These are phyloP conservation scores for Lichenostomus cassidix DNA, from an alignment of 2,113 vertebrate species.

Conservation along the genomic window DNA sequence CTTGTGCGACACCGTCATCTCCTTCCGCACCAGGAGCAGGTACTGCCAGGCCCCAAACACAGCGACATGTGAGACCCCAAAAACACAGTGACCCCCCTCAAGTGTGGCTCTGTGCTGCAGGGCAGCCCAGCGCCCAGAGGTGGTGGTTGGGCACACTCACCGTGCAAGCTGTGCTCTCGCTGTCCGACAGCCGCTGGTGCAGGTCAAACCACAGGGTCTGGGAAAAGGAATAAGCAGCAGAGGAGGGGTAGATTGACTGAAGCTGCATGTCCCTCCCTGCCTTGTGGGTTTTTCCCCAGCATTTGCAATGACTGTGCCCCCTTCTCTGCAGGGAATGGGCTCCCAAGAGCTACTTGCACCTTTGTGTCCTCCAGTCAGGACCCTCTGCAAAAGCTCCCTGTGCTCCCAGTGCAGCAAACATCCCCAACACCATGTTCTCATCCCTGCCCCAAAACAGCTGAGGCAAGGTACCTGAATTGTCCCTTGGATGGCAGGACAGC, in stretches of 20 bases:
- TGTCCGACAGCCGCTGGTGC: conserved; percentile 92
- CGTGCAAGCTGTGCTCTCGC: conserved; percentile 82
- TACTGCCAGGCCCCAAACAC: conserved; percentile 71
- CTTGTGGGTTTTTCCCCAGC: background rate
- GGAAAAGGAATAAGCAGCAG: background rate
- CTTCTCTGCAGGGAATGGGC: background rate
- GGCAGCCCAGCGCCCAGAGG: background rate
- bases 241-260: background rate
- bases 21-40: conserved; percentile 88
- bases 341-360: accelerated
- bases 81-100: accelerated
- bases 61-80: accelerated
- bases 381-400: background rate
- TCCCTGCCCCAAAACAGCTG: background rate
- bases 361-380: accelerated
- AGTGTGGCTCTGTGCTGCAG: accelerated
- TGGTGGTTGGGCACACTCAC: conserved; percentile 69
- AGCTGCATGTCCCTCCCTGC: background rate
- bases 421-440: accelerated
- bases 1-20: conserved; percentile 92
- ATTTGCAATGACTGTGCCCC: background rate
- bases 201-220: conserved; percentile 96
- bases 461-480: background rate
- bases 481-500: background rate
- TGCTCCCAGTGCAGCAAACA: background rate